A percentile compares a stretch with the other conserved stretches of the same genome.
These are phyloP conservation scores for Heterodera carotae DNA, from an alignment of 1,140 invertebrate genomes.

Conservation along the genomic window DNA sequence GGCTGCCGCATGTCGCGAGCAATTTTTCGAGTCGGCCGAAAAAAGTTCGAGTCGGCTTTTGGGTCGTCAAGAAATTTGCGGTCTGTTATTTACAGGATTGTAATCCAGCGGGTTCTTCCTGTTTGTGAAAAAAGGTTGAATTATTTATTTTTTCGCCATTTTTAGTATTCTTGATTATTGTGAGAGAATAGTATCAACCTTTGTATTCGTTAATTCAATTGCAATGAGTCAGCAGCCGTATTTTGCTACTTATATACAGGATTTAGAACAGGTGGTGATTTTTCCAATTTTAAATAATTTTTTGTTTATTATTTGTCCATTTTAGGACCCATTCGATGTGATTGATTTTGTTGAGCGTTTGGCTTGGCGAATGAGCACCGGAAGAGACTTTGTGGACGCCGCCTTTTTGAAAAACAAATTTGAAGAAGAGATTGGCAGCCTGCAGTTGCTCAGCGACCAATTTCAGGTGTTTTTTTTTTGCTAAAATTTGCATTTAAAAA, in stretches of 20 bases:
- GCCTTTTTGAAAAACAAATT: conserved; percentile 58
- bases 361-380: conserved; percentile 87
- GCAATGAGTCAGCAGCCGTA: conserved; percentile 50
- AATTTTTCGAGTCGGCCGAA: too few relatives aligned
- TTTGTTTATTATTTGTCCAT: conserved; percentile 31
- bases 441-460: conserved; percentile 60
- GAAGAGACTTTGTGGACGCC: conserved; percentile 59
- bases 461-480: conserved; percentile 49
- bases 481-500: too few relatives aligned
- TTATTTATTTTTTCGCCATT: too few relatives aligned
- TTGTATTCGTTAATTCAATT: conserved; percentile 22
- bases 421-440: conserved; percentile 63
- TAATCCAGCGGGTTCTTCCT: too few relatives aligned
- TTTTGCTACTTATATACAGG: conserved; percentile 63
- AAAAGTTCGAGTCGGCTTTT: too few relatives aligned
- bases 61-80: too few relatives aligned
- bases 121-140: too few relatives aligned
- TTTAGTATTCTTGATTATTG: too few relatives aligned
- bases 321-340: conserved; percentile 87
- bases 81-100: too few relatives aligned
- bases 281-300: conserved; percentile 30
- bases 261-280: conserved; percentile 61
- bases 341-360: conserved; percentile 95
- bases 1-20: too few relatives aligned
- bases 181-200: too few relatives aligned